Conservation (phyloP, 2,888 invertebrate genomes). For the Synanthedon andrenaeformis region DNA sequence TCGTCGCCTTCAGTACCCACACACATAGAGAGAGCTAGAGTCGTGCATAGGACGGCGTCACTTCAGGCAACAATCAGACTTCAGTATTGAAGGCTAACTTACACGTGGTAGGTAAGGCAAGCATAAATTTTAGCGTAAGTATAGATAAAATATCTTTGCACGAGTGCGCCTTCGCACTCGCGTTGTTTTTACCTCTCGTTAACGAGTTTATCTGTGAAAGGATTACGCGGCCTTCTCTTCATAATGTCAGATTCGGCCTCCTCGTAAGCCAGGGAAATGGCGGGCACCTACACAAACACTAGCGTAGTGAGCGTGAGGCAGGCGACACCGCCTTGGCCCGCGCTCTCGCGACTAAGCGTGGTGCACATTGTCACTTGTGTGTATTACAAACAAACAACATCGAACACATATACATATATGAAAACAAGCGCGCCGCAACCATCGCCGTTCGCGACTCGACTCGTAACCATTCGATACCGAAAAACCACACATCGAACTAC, state of each 20-base stretch:
- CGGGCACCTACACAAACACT: conserved; percentile 86
- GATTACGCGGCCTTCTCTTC: conserved; percentile 98
- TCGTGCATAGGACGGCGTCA: conserved; percentile 42
- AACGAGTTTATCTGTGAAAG: conserved; percentile 97
- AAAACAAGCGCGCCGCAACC: conserved; percentile 17
- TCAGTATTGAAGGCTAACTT: conserved; percentile 55
- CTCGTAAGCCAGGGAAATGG: conserved; percentile 98
- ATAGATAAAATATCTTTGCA: conserved; percentile 59
- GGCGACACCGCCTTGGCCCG: conserved; percentile 21
- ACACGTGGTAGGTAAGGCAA: conserved; percentile 56
- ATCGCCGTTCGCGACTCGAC: conserved; percentile 1
- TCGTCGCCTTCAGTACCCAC: conserved; percentile 60
- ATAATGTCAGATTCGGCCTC: conserved; percentile 98
- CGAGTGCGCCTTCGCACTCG: conserved; percentile 47
- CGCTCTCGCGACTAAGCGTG: conserved; percentile 26
- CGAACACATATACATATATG: conserved; percentile 39
- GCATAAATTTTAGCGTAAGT: conserved; percentile 45
- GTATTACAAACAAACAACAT: conserved; percentile 36
- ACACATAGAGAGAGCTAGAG: conserved; percentile 23
- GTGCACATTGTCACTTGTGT: conserved; percentile 48
- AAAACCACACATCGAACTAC: too few relatives aligned
- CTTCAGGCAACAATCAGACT: conserved; percentile 64
- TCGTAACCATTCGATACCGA: not conserved
- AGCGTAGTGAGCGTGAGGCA: conserved; percentile 56
- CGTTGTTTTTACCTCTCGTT: conserved; percentile 89